Evolutionary conservation across 2,113 vertebrate species (phyloP), one percentile per base, ranked within the genome.

Genomic region (Mesocricetus auratus): DNA sequence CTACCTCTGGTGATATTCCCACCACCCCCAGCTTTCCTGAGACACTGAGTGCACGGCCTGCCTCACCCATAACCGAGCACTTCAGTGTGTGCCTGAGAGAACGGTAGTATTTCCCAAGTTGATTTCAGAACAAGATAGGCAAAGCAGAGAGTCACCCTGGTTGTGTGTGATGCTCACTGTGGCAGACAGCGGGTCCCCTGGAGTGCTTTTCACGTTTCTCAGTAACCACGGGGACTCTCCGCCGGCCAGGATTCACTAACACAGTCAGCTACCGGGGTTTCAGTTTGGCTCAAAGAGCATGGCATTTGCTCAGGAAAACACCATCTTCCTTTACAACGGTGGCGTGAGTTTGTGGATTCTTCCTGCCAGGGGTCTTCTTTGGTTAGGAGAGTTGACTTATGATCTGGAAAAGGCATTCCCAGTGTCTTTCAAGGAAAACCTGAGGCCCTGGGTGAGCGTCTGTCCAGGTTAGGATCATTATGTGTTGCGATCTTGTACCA

Each of bases 91-190:
- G 64, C 45, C 71, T 68, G n/a, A 86, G 92, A 92, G 66, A 90
- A 75, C 17, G 39, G 81, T 64, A 85, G 58, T 88, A 42, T 94
- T 94, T 96, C 90, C 91, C 82, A 93, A 62, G 53, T 68, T 95
- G 89, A 96, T 96, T 95, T 96, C 93, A 97, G 91, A 96, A 95
- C 88, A 92, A 91, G 93, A 98, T 94, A 85, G 93, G 86, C n/a
- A 86, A 85, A 93, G 17, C 3, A 69, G 88, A 77, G 79, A 83
- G 75, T 96, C 74, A 42, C 45, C 53, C 89, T 56, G 15, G 45
- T 81, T 81, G 69, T 24, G 68, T 42, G 21, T 24, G 39, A 53
- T 66, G 17, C 77, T 95, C 90, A 79, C 5, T 64, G 64, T 75
- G n/a, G 79, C 60, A 82, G 85, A 47, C 39, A 26, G 69, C 26